Conservation (phyloP, 2,888 invertebrate species). For the Pollenia griseotomentosa region DNA sequence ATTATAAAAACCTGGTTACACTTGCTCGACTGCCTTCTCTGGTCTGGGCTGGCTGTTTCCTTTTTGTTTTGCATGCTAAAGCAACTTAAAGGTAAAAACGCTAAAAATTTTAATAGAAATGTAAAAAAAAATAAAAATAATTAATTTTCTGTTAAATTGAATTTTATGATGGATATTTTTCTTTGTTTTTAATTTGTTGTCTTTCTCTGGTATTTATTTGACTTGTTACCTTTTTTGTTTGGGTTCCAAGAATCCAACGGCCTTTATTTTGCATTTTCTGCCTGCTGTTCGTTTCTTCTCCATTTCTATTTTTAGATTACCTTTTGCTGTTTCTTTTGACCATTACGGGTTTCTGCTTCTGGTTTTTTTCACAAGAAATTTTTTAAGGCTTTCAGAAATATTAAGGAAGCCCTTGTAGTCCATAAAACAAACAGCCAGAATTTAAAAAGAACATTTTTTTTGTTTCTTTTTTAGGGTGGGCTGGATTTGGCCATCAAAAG, state of each 20-base stretch:
- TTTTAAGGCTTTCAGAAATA: not conserved
- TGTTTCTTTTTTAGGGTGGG: not conserved
- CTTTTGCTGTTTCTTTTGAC: slow-evolving; percentile 40
- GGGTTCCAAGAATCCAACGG: not conserved
- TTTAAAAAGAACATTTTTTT: not conserved
- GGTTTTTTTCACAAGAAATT: not conserved
- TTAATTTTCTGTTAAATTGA: slow-evolving; percentile 64
- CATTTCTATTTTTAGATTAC: slow-evolving; percentile 56
- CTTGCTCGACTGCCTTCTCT: not conserved
- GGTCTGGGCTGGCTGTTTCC: not conserved
- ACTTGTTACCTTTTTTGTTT: not conserved
- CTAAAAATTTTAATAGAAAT: slow-evolving; percentile 3
- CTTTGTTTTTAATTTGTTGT: too few species aligned
- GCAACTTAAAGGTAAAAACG: slow-evolving; percentile 37
- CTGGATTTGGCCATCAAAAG: not conserved
- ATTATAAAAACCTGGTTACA: slow-evolving; percentile 27
- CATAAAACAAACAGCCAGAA: not conserved
- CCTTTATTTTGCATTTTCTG: not conserved
- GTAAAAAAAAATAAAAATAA: slow-evolving; percentile 18
- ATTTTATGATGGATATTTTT: slow-evolving; percentile 37
- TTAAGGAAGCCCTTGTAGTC: not conserved
- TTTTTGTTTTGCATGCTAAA: not conserved
- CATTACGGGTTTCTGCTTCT: not conserved
- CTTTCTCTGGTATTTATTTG: slow-evolving; percentile 3
- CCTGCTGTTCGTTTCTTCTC: slow-evolving; percentile 2